Evolutionary conservation across 2,888 invertebrate genomes (phyloP).

Genomic region (Cerastis rubricosa): DNA sequence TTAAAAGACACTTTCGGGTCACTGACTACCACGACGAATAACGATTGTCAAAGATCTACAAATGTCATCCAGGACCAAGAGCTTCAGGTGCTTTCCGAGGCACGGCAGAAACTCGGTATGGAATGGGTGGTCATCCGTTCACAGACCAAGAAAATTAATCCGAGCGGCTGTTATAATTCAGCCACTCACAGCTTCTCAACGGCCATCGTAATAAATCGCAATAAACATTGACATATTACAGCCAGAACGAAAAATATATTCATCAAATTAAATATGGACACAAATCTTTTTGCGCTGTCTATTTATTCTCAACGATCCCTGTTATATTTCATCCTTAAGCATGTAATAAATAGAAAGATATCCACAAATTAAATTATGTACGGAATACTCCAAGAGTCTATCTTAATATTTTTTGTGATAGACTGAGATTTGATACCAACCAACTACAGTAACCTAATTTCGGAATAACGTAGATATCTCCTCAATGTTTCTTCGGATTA

Average conservation of each 20-base stretch:
- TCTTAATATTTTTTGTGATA: slow-evolving; percentile 1
- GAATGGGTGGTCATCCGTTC: no score
- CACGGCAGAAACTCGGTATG: no score
- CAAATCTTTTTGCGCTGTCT: slow-evolving; percentile 28
- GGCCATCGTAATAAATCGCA: slow-evolving; percentile 50
- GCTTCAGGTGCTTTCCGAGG: no score
- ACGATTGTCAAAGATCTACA: no score
- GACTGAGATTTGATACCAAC: not conserved
- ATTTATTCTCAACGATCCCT: not conserved
- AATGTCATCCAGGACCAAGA: no score
- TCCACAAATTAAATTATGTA: slow-evolving; percentile 27
- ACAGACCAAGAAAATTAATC: no score
- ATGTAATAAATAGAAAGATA: slow-evolving; percentile 12
- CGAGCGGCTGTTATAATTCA: no score
- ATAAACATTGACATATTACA: slow-evolving; percentile 53
- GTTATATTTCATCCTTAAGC: slow-evolving; percentile 1
- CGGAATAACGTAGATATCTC: slow-evolving; percentile 11
- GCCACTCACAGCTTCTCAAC: slow-evolving; percentile 9
- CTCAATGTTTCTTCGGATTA: slow-evolving; percentile 11
- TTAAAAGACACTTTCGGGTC: no score
- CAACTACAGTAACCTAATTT: slow-evolving; percentile 20
- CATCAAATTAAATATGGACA: slow-evolving; percentile 47
- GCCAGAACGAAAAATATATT: slow-evolving; percentile 42
- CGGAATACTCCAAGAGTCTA: not conserved
- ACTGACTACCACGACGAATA: no score